Percentiles rank a stretch among this genome's conserved stretches.
Conservation (phyloP, 92 coral and sea anemone genomes). For the Metridium senile region DNA sequence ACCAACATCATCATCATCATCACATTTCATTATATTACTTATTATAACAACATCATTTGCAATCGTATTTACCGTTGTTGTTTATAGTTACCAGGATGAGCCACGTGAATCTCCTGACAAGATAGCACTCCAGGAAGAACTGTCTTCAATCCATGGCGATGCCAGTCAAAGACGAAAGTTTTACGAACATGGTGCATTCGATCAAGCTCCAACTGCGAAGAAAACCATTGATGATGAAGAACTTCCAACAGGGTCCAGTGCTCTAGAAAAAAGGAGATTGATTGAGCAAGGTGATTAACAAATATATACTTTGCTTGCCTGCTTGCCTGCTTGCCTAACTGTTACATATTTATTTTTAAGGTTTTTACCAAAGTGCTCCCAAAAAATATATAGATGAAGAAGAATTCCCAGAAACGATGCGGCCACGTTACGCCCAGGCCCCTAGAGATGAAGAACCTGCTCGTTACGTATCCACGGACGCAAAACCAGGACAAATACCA, state of each 20-base stretch:
- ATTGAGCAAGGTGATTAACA: slow-evolving; percentile 20
- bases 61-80: too few species aligned
- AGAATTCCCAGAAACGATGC: slow-evolving; percentile 34
- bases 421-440: not conserved
- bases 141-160: slow-evolving; percentile 12
- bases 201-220: not conserved
- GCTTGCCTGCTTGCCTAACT: not conserved
- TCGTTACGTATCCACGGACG: slow-evolving; percentile 23
- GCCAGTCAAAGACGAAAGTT: slow-evolving; percentile 40
- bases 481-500: slow-evolving; percentile 34
- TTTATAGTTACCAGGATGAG: not conserved
- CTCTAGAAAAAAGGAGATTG: slow-evolving; percentile 12
- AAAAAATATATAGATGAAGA: slow-evolving; percentile 45
- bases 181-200: slow-evolving; percentile 39
- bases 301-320: not conserved
- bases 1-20: too few species aligned
- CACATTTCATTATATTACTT: too few species aligned
- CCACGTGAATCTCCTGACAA: slow-evolving; percentile 17
- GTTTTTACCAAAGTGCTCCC: slow-evolving; percentile 1
- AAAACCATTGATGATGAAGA: slow-evolving; percentile 36
- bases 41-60: too few species aligned
- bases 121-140: slow-evolving; percentile 21
- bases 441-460: slow-evolving; percentile 21
- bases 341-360: not conserved
- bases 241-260: slow-evolving; percentile 6